Evolutionary conservation across 53 echinoderm and acorn worm genomes (phyloP).

Genomic region (Actinopyga echinites): DNA sequence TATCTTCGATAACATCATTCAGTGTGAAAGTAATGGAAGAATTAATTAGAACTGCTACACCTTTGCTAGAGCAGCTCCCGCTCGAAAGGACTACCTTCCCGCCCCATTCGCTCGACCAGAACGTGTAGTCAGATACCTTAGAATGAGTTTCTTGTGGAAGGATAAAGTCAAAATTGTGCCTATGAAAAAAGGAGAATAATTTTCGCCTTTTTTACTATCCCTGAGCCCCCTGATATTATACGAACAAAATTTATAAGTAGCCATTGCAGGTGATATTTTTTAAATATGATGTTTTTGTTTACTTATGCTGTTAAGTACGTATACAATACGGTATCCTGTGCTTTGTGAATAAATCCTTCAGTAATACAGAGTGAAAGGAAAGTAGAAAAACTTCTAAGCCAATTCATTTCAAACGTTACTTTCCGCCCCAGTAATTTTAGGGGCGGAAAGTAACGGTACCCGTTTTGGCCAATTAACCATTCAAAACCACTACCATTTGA

Average conservation of each 20-base stretch:
- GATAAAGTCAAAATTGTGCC: conserved; percentile 15
- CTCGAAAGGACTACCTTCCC: conserved; percentile 20
- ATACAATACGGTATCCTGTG: too few relatives aligned
- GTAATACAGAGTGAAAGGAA: too few relatives aligned
- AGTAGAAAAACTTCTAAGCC: too few relatives aligned
- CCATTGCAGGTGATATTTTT: too few relatives aligned
- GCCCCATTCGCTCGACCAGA: conserved; percentile 44
- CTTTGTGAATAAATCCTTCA: too few relatives aligned
- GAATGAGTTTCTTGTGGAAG: conserved; percentile 20
- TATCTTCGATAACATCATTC: conserved; percentile 10
- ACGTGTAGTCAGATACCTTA: background rate
- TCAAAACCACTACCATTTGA: too few relatives aligned
- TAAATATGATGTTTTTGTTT: too few relatives aligned
- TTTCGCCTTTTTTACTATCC: conserved; percentile 17
- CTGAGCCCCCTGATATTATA: conserved; percentile 22
- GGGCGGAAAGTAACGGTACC: too few relatives aligned
- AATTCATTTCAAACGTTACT: too few relatives aligned
- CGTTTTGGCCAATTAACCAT: too few relatives aligned
- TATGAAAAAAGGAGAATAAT: conserved; percentile 33
- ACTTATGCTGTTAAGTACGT: too few relatives aligned
- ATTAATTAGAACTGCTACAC: conserved; percentile 35
- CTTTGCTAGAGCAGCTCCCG: background rate
- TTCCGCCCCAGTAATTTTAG: too few relatives aligned
- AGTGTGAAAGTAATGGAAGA: background rate
- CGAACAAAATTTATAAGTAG: background rate